Evolutionary conservation across 2,797 vertebrate genomes (phyloP).

Genomic region (Sarcophilus harrisii): DNA sequence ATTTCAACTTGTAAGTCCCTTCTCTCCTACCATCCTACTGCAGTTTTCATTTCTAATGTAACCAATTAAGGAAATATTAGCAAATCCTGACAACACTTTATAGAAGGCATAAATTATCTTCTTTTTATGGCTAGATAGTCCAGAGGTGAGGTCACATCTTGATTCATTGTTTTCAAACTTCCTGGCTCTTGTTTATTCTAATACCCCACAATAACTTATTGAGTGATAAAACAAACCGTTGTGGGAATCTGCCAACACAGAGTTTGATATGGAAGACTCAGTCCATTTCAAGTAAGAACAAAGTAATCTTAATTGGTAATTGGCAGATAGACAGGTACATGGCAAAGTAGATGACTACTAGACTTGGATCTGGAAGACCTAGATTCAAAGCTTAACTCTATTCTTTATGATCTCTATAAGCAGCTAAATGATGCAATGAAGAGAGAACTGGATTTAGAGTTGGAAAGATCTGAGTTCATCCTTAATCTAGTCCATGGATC

Average conservation of each 20-base stretch:
- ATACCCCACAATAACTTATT: background rate
- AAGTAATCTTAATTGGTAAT: background rate
- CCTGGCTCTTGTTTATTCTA: background rate
- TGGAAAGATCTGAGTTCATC: background rate
- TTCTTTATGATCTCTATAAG: background rate
- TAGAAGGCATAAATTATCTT: background rate
- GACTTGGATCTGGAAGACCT: background rate
- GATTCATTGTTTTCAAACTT: background rate
- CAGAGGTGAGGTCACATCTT: background rate
- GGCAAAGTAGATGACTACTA: background rate
- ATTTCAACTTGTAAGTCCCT: background rate
- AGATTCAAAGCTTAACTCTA: background rate
- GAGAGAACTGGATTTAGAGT: background rate
- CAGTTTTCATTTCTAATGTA: background rate
- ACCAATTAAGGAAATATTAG: background rate
- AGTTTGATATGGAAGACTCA: conserved; percentile 22
- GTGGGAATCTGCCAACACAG: background rate
- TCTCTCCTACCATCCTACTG: background rate
- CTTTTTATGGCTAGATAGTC: background rate
- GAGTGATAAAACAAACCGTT: background rate
- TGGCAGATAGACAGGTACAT: background rate
- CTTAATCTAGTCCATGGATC: background rate
- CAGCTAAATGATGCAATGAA: background rate
- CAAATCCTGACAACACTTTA: background rate
- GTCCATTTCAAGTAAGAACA: background rate